Evolutionary conservation across 2,797 vertebrate genomes (phyloP).

Genomic region (Chloroceryle amazona): DNA sequence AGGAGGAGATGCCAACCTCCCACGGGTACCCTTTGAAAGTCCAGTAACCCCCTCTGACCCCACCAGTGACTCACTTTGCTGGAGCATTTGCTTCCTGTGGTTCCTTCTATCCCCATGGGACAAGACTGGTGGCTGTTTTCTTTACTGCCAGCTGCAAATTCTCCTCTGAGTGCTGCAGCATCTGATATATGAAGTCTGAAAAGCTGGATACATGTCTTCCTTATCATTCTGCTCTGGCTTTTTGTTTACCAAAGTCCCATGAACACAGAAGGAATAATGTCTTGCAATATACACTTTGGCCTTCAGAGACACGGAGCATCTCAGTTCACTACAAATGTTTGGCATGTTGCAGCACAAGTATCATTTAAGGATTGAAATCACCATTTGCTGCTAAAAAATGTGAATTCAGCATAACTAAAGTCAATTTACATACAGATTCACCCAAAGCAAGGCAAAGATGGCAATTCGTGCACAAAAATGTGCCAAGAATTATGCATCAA

Average conservation of each 20-base stretch:
- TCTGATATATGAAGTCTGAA: not conserved
- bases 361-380: not conserved
- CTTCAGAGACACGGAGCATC: not conserved
- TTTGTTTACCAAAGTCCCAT: not conserved
- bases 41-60: not conserved
- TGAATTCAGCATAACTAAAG: not conserved
- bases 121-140: not conserved
- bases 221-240: not conserved
- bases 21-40: not conserved
- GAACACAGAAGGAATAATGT: not conserved
- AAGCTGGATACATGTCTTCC: not conserved
- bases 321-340: rapidly evolving
- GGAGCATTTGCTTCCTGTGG: not conserved
- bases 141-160: not conserved
- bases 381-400: not conserved
- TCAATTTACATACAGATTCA: not conserved
- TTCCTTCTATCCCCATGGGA: not conserved
- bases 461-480: not conserved
- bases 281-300: not conserved
- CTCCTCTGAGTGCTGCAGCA: not conserved
- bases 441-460: not conserved
- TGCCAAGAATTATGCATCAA: rapidly evolving
- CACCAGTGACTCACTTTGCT: not conserved
- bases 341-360: not conserved
- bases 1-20: not conserved